Evolutionary conservation across 2,888 invertebrate genomes (phyloP).

Genomic region (Drosophila pseudotalamancana): DNA sequence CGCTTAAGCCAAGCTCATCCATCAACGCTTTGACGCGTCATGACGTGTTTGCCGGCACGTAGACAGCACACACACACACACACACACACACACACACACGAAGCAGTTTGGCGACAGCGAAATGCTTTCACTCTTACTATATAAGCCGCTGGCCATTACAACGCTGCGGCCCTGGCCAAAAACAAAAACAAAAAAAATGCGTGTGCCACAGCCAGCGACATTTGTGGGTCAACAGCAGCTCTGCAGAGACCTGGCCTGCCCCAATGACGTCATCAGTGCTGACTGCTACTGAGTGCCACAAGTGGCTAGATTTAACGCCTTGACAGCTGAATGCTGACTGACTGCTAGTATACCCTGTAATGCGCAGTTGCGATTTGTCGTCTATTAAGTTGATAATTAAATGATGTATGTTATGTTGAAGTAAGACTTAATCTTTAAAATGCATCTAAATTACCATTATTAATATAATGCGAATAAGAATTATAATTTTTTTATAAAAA

Average conservation of each 20-base stretch:
- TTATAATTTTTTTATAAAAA: too few relatives aligned
- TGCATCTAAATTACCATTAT: too few relatives aligned
- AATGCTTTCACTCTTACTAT: conserved; percentile 75
- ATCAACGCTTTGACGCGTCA: conserved; percentile 24
- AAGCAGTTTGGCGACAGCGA: conserved; percentile 42
- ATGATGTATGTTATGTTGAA: too few relatives aligned
- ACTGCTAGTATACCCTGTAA: neutral
- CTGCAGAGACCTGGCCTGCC: conserved; percentile 5
- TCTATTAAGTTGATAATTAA: too few relatives aligned
- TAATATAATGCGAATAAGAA: too few relatives aligned
- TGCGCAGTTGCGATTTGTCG: too few relatives aligned
- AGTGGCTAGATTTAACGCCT: neutral
- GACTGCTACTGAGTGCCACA: neutral
- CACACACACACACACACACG: conserved; percentile 1
- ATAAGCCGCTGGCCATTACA: conserved; percentile 29
- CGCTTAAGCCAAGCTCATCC: conserved; percentile 7
- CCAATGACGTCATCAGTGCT: conserved; percentile 44
- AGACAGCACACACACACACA: conserved; percentile 36
- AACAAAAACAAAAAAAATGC: conserved; percentile 23
- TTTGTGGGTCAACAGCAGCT: conserved; percentile 55
- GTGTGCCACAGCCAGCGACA: conserved; percentile 20
- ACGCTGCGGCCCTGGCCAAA: conserved; percentile 23
- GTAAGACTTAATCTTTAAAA: too few relatives aligned
- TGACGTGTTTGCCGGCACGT: conserved; percentile 77
- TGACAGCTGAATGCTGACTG: neutral